A percentile compares a stretch with the other conserved stretches of the same genome.
These are phyloP conservation scores for Sterna hirundo DNA, from an alignment of 2,113 vertebrate genomes.

Conservation along the genomic window DNA sequence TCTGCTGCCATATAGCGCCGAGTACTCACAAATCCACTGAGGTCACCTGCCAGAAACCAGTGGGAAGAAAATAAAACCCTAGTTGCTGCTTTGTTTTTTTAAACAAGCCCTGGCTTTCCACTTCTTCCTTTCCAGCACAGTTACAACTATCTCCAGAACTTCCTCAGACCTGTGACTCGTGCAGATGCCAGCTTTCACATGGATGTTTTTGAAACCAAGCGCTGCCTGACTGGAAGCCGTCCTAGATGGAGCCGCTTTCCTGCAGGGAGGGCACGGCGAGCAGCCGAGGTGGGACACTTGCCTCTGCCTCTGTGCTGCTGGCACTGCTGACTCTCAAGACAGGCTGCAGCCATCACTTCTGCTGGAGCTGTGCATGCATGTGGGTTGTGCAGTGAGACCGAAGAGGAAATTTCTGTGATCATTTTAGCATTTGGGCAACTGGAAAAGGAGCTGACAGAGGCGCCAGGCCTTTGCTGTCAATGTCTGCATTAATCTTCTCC, in stretches of 20 bases:
- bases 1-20: neutral
- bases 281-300: rapidly evolving
- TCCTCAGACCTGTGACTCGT: neutral
- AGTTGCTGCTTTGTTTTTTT: neutral
- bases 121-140: neutral
- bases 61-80: neutral
- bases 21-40: neutral
- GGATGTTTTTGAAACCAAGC: neutral
- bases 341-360: neutral
- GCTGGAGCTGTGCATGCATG: neutral
- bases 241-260: neutral
- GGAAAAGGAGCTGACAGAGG: conserved; percentile 3
- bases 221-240: neutral
- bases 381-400: neutral
- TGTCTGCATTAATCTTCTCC: neutral
- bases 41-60: neutral
- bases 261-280: neutral
- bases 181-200: neutral
- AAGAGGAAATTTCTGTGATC: neutral
- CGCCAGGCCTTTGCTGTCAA: neutral
- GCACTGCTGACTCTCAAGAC: neutral
- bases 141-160: conserved; percentile 27
- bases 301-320: neutral
- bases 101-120: neutral
- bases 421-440: neutral